Evolutionary conservation across 2,888 invertebrate genomes (phyloP), one percentile per base, ranked within the genome.

Genomic region (Lithophane ornitopus): DNA sequence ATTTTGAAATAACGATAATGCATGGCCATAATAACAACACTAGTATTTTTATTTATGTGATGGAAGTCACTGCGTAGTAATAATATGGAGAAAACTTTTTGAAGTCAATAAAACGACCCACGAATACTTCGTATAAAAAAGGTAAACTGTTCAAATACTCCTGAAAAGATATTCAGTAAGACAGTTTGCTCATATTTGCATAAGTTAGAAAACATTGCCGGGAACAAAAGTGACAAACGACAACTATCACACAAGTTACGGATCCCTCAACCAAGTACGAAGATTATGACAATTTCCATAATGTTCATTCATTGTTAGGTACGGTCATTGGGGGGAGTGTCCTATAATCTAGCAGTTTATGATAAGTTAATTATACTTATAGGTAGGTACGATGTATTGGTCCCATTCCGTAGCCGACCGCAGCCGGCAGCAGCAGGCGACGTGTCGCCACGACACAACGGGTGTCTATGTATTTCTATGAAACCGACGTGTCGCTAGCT

Each of bases 121-220:
- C 41, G 9, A 22, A 34, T 44, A 41, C 39, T 52, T 72, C 0
- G 22, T 59, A 6, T 9, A 16, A 12, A n/a, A 7, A 7, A 44
- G 7, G 19, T n/a, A 26, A 59, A 75, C 56, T 63, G 19, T 66
- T n/a, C 11, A 22, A 56, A 69, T 52, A 39, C 56, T 26, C 16
- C 46, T 54, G 28, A n/a, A 69, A 56, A 58, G 6, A 46, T 62
- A 19, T 73, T 46, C 44, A 62, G 52, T 22, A 16, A 62, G 54
- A 63, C 49, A 78, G 39, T 62, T 70, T 70, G 19, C 49, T 70
- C 3, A 28, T 26, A 69, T 77, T 78, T 78, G 8, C 76, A 70
- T 77, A 78, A 78, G 46, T 69, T 78, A 56, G 34, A 26, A 77
- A 63, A 65, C 41, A 71, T 79, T 46, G 34, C 26, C 16, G 14